A percentile compares a stretch with the other conserved stretches of the same genome.
These are phyloP conservation scores for Corydoras sp. DNA, from an alignment of 2,113 vertebrate genomes.

Conservation along the genomic window DNA sequence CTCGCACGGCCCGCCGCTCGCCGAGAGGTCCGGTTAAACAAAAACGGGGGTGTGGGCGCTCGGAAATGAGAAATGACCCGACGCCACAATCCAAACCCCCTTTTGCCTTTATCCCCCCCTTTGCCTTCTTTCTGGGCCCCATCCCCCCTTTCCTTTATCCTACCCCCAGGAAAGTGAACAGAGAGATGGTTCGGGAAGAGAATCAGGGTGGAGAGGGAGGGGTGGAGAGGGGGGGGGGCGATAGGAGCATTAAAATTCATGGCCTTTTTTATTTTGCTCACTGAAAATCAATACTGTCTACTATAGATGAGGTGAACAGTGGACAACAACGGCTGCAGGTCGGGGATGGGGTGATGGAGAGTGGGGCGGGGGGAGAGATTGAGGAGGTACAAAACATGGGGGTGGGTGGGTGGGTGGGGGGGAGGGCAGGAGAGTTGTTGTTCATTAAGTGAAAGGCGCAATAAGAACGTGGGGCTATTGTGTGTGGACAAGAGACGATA, in stretches of 20 bases:
- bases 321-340: conserved; percentile 66
- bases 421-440: conserved; percentile 42
- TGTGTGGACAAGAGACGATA: conserved; percentile 40
- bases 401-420: conserved; percentile 27
- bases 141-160: conserved; percentile 44
- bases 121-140: conserved; percentile 8
- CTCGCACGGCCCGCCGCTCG: not conserved
- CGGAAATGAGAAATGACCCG: conserved; percentile 56
- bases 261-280: conserved; percentile 73
- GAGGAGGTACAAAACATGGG: conserved; percentile 53
- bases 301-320: conserved; percentile 74
- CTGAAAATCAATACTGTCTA: conserved; percentile 77
- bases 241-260: conserved; percentile 72
- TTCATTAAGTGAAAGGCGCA: conserved; percentile 69
- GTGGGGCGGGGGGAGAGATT: conserved; percentile 2
- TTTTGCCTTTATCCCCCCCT: conserved; percentile 28
- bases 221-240: conserved; percentile 51
- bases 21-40: conserved; percentile 36
- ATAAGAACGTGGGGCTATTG: conserved; percentile 61
- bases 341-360: conserved; percentile 28
- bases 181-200: conserved; percentile 24
- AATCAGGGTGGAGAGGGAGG: conserved; percentile 38
- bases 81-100: conserved; percentile 37
- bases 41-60: conserved; percentile 45
- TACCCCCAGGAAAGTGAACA: conserved; percentile 49